Percentiles rank a stretch among this genome's conserved stretches.
Evolutionary conservation across 2,113 vertebrate genomes (phyloP).

Genomic region (Sclerurus mexicanus): DNA sequence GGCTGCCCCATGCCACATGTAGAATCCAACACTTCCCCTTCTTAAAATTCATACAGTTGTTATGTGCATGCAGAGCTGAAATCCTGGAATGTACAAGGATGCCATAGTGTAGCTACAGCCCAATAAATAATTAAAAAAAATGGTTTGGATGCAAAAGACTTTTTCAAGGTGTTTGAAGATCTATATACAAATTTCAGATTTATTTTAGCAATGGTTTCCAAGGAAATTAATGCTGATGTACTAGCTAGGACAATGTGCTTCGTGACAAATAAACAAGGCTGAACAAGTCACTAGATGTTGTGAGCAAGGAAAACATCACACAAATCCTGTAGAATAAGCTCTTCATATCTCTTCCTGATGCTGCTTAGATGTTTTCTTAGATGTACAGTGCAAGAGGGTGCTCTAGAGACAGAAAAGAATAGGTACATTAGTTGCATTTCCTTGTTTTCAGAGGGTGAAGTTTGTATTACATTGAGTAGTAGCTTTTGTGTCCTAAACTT

Average conservation of each 20-base stretch:
- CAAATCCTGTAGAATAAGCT: not conserved
- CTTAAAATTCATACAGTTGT: not conserved
- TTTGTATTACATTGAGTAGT: not conserved
- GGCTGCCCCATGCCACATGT: not conserved
- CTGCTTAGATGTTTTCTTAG: not conserved
- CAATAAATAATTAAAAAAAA: not conserved
- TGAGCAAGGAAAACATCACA: not conserved
- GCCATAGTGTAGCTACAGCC: not conserved
- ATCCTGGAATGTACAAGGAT: not conserved
- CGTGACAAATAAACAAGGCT: not conserved
- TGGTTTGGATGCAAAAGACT: not conserved
- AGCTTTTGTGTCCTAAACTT: not conserved
- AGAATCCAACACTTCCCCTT: not conserved
- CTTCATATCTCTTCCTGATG: not conserved
- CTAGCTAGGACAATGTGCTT: not conserved
- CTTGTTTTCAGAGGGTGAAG: not conserved
- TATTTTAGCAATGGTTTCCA: not conserved
- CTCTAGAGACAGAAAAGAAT: not conserved
- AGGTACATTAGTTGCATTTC: not conserved
- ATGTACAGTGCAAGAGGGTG: not conserved
- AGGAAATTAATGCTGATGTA: not conserved
- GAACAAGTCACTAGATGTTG: not conserved
- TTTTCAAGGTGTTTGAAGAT: not conserved
- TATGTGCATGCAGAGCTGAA: not conserved
- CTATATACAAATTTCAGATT: not conserved